Percentiles rank a stretch among this genome's conserved stretches.
Evolutionary conservation across 2,888 invertebrate genomes (phyloP).

Genomic region (Dasysyrphus albostriatus): DNA sequence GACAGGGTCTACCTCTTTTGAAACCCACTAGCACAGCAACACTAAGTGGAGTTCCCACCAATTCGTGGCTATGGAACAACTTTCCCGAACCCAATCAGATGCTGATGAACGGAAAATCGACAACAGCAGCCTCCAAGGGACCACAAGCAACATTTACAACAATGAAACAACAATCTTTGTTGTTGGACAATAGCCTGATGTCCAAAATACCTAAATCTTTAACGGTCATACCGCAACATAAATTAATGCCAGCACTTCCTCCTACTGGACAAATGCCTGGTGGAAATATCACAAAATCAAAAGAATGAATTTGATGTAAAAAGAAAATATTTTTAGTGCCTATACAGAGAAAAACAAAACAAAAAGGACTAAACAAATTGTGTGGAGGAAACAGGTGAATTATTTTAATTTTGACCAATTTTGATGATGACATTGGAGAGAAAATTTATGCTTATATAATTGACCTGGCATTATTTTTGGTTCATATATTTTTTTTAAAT

Average conservation of each 20-base stretch:
- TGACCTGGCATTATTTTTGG: background rate
- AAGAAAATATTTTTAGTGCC: conserved; percentile 60
- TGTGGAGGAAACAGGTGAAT: conserved; percentile 44
- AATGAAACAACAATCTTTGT: conserved; percentile 79
- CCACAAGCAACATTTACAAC: conserved; percentile 67
- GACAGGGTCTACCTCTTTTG: conserved; percentile 42
- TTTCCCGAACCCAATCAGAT: conserved; percentile 81
- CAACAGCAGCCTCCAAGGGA: conserved; percentile 74
- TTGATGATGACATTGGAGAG: conserved; percentile 21
- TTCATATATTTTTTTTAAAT: background rate
- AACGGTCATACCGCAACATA: conserved; percentile 90
- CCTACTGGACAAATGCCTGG: conserved; percentile 6
- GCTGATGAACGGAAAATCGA: conserved; percentile 80
- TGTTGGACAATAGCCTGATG: conserved; percentile 85
- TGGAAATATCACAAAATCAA: conserved; percentile 56
- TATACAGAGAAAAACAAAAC: conserved; percentile 55
- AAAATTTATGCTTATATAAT: background rate
- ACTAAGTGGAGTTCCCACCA: conserved; percentile 54
- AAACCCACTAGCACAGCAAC: conserved; percentile 42
- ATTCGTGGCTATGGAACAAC: conserved; percentile 81
- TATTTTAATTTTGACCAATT: conserved; percentile 13
- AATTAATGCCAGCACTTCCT: conserved; percentile 77
- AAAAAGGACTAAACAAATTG: conserved; percentile 14
- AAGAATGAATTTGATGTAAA: conserved; percentile 48
- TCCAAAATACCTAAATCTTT: conserved; percentile 92